phyloP scores from a whole-genome alignment of 2,113 vertebrate genomes.

The Hymenochirus boettgeri region DNA sequence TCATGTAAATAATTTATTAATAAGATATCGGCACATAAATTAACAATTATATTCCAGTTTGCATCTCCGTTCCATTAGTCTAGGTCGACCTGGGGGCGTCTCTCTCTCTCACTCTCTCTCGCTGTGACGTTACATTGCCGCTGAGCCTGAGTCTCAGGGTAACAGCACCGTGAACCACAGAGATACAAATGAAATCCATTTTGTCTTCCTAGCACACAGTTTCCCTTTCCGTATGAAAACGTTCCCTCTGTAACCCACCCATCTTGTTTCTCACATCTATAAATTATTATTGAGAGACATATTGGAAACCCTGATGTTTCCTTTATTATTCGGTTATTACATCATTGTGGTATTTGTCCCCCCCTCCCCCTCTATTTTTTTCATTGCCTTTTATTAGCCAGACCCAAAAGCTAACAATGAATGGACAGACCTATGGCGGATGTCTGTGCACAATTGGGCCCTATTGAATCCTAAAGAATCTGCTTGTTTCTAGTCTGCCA shows the following conservation, averaged over 20 bases:
- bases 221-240: slow-evolving; percentile 10
- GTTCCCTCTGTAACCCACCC: slow-evolving; percentile 6
- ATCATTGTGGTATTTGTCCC: no score
- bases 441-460: slow-evolving; percentile 7
- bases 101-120: no score
- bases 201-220: slow-evolving; percentile 4
- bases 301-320: slow-evolving; percentile 22
- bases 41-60: slow-evolving; percentile 2
- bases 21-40: no score
- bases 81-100: slow-evolving; percentile 20
- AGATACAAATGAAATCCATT: slow-evolving; percentile 13
- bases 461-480: slow-evolving; percentile 4
- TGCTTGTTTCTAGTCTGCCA: background rate
- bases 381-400: slow-evolving; percentile 10
- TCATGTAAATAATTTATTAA: no score
- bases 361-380: no score
- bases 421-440: no score
- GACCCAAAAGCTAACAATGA: no score
- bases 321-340: slow-evolving; percentile 8
- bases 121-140: no score
- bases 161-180: slow-evolving; percentile 8
- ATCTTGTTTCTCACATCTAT: slow-evolving; percentile 18
- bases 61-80: slow-evolving; percentile 16
- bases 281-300: slow-evolving; percentile 29
- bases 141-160: slow-evolving; percentile 8